Evolutionary conservation across 2,113 vertebrate species (phyloP).

Genomic region (Phyllopteryx taeniolatus): DNA sequence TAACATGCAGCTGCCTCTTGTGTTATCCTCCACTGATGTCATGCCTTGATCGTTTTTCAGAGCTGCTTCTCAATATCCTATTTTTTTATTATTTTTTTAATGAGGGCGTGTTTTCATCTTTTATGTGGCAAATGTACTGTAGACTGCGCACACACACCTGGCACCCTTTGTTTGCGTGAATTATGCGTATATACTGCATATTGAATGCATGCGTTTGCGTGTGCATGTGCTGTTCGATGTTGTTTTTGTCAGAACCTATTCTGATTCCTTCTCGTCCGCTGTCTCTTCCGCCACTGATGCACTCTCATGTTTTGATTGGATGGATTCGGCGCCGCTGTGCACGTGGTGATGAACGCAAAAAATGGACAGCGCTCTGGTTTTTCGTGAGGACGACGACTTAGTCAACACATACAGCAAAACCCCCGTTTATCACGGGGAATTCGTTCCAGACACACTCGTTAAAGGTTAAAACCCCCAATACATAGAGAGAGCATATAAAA

Average conservation of each 20-base stretch:
- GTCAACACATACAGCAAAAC: not conserved
- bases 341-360: slow-evolving; percentile 48
- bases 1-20: slow-evolving; percentile 61
- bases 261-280: slow-evolving; percentile 46
- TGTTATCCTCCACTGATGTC: slow-evolving; percentile 65
- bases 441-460: no score
- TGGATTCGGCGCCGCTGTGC: slow-evolving; percentile 41
- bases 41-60: slow-evolving; percentile 68
- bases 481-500: no score
- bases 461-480: no score
- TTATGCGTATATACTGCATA: slow-evolving; percentile 6
- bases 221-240: slow-evolving; percentile 2
- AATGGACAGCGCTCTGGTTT: slow-evolving; percentile 40
- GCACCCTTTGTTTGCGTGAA: slow-evolving; percentile 23
- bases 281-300: slow-evolving; percentile 45
- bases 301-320: slow-evolving; percentile 54
- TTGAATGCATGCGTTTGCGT: not conserved
- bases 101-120: slow-evolving; percentile 61
- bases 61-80: slow-evolving; percentile 66
- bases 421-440: not conserved
- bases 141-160: slow-evolving; percentile 52
- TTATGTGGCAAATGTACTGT: slow-evolving; percentile 45
- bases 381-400: slow-evolving; percentile 2
- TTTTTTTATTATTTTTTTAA: slow-evolving; percentile 40
- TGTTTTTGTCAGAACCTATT: slow-evolving; percentile 35